Evolutionary conservation across 2,113 vertebrate genomes (phyloP).

Genomic region (Nibea albiflora): DNA sequence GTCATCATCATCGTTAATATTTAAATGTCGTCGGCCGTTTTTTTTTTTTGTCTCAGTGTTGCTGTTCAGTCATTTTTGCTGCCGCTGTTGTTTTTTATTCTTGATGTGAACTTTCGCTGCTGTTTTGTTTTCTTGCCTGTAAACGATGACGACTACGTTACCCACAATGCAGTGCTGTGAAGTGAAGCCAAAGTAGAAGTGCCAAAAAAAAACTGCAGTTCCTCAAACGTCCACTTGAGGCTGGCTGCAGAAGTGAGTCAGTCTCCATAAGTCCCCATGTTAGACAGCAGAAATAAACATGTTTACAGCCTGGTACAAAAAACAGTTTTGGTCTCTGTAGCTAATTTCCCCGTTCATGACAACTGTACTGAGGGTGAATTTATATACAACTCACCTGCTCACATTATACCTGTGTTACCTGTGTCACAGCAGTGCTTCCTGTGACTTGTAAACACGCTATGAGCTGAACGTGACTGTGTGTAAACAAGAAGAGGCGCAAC

Average conservation of each 20-base stretch:
- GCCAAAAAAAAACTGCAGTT: rapidly evolving
- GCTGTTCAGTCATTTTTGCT: neutral
- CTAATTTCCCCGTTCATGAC: no score
- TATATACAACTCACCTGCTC: no score
- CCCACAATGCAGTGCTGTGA: slow-evolving; percentile 14
- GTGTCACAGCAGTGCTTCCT: neutral
- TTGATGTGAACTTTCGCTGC: neutral
- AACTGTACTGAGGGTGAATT: no score
- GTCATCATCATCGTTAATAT: slow-evolving; percentile 12
- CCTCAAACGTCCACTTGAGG: no score
- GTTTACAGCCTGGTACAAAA: no score
- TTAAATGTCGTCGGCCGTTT: neutral
- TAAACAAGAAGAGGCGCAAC: neutral
- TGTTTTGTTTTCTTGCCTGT: neutral
- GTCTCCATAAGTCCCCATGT: no score
- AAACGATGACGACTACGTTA: neutral
- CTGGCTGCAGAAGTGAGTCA: no score
- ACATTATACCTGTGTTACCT: no score
- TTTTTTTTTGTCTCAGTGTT: slow-evolving; percentile 14
- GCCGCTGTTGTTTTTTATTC: neutral
- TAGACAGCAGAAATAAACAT: no score
- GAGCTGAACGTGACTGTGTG: neutral
- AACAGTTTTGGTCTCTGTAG: no score
- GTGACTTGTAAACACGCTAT: slow-evolving; percentile 4
- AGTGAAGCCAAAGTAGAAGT: no score